Conservation (phyloP, 2,113 vertebrate genomes). For the Colaptes auratus region DNA sequence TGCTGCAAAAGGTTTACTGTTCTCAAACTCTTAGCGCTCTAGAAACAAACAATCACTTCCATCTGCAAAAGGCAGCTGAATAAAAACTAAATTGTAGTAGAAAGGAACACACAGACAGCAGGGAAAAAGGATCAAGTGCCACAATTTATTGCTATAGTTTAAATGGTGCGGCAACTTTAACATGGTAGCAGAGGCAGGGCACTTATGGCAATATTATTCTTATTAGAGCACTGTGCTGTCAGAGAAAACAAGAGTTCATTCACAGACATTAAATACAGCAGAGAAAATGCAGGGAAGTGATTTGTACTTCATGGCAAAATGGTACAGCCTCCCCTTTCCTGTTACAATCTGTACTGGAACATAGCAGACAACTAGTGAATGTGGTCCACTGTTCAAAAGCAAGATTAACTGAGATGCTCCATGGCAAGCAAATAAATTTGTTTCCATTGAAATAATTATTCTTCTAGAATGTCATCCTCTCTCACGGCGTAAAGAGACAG, state of each 20-base stretch:
- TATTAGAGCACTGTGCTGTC: conserved; percentile 41
- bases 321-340: conserved; percentile 49
- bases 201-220: conserved; percentile 41
- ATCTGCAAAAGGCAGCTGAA: conserved; percentile 35
- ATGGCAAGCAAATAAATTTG: conserved; percentile 71
- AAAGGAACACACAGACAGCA: conserved; percentile 25
- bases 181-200: not conserved
- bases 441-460: conserved; percentile 73
- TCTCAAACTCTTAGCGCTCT: not conserved
- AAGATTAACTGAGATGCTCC: conserved; percentile 59
- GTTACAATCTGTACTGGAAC: conserved; percentile 34
- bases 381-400: conserved; percentile 6
- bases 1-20: conserved; percentile 39
- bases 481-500: conserved; percentile 60
- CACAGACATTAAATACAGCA: conserved; percentile 27
- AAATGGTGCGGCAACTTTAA: conserved; percentile 34
- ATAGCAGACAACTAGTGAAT: conserved; percentile 46
- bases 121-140: conserved; percentile 8
- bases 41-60: conserved; percentile 50
- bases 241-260: conserved; percentile 54
- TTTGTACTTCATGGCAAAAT: conserved; percentile 53
- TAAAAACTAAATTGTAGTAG: conserved; percentile 37
- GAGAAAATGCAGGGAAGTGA: conserved; percentile 34
- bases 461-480: conserved; percentile 63
- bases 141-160: conserved; percentile 49